Evolutionary conservation across 2,797 vertebrate genomes (phyloP).

Genomic region (Chiroxiphia lanceolata): DNA sequence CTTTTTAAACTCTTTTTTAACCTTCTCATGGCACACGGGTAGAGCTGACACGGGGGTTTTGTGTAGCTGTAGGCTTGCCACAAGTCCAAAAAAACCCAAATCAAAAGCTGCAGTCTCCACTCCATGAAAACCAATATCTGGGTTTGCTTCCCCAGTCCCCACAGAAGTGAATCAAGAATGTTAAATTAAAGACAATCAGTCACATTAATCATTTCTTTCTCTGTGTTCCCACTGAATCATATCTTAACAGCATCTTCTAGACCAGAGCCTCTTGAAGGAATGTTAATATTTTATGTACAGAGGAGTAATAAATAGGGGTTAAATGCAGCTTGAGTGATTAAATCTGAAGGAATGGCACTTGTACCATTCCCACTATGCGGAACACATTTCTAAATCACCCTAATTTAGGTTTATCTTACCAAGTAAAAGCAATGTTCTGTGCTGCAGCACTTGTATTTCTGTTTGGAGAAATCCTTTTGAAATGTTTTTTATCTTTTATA

Average conservation of each 20-base stretch:
- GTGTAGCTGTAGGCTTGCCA: not conserved
- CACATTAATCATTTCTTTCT: not conserved
- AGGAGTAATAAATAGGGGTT: not conserved
- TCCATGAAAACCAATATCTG: not conserved
- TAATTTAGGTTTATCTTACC: not conserved
- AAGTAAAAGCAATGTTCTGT: not conserved
- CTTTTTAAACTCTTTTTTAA: not conserved
- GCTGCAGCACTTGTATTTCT: not conserved
- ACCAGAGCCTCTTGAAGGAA: not conserved
- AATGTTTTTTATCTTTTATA: not conserved
- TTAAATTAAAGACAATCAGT: not conserved
- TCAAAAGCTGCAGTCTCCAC: not conserved
- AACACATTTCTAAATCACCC: not conserved
- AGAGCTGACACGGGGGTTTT: not conserved
- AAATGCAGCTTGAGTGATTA: not conserved
- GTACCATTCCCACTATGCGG: accelerated
- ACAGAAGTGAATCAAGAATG: not conserved
- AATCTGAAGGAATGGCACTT: not conserved
- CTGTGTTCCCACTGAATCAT: not conserved
- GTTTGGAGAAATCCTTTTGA: not conserved
- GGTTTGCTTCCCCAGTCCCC: not conserved
- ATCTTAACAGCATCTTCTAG: not conserved
- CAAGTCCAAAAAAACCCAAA: not conserved
- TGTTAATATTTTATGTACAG: not conserved
- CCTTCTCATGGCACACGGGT: not conserved